Base-by-base conservation (phyloP, 2,888 invertebrate genomes). In the Heliconius ethilla region DNA sequence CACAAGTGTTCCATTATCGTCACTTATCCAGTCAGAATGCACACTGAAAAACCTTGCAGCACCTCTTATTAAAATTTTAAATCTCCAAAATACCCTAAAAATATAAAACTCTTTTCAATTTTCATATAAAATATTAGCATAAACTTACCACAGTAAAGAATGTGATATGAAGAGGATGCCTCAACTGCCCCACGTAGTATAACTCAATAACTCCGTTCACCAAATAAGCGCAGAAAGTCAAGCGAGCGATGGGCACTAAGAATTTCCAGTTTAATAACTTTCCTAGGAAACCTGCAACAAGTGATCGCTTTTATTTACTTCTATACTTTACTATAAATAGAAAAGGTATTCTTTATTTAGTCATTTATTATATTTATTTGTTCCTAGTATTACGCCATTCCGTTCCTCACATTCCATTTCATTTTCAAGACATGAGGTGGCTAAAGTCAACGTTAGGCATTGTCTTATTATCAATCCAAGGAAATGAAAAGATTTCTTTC, bases 181-280 rank as follows among this genome's bases (percentile, higher is more conserved):
- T 91, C 66, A 96, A 83, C 72, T 95, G 95, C 2, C 96, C 96
- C 7, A 95, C 92, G 82, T 95, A 95, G 88, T 96, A 96, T 79
- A 97, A 87, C 86, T 96, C 96, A 0, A 97, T 94, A 33, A 97
- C 90, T 5, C 97, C 97, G 86, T 97, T 97, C 51, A 96, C 95
- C 75, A 97, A 92, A 87, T 97, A 97, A 2, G 96, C 96, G 83
- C 96, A 96, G 86, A 96, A 97, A 0, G 97, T 96, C 78, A 97
- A 89, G 83, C 96, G 94, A 81, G 96, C 96, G 27, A 97, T 90
- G 0, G 96, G 96, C 45, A 95, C 95, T 82, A 96, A 95, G 72
- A 95, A 91, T 85, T 95, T 95, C 95, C 96, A 96, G 1, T 94
- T 94, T 70, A 96, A 86, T 79, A 96, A 89, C 82, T 91, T 95